Evolutionary conservation across 2,797 vertebrate species (phyloP).

Genomic region (Sternotherus odoratus): DNA sequence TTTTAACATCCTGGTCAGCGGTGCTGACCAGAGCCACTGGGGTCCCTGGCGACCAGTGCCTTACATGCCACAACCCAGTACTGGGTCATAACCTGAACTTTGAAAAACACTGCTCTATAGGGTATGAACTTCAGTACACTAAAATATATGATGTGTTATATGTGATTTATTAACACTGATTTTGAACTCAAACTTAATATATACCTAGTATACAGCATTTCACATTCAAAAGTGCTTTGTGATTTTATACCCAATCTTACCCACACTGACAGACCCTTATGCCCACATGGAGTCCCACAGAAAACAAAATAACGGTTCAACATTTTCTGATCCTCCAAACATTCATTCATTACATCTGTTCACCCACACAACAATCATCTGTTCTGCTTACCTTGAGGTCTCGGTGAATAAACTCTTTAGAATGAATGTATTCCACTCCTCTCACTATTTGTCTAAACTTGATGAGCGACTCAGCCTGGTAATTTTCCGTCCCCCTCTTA

Average conservation of each 20-base stretch:
- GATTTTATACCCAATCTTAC: background rate
- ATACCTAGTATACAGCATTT: background rate
- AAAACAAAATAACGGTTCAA: background rate
- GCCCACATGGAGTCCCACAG: background rate
- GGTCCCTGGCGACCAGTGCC: no score
- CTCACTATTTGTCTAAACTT: slow-evolving; percentile 83
- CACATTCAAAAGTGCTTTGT: background rate
- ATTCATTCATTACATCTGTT: background rate
- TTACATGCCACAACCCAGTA: no score
- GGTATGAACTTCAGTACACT: background rate
- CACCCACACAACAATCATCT: background rate
- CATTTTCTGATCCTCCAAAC: background rate
- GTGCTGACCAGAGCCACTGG: no score
- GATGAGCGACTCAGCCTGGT: slow-evolving; percentile 70
- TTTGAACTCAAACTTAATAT: background rate
- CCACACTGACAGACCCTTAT: background rate
- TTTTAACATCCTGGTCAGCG: no score
- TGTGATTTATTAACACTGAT: background rate
- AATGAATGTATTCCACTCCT: slow-evolving; percentile 89
- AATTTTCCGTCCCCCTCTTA: background rate
- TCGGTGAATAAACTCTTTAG: slow-evolving; percentile 86
- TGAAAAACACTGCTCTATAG: background rate
- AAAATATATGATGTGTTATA: background rate
- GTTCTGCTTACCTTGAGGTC: slow-evolving; percentile 89
- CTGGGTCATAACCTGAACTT: no score